These are phyloP conservation scores for Rhaphigaster nebulosa DNA, from an alignment of 2,888 invertebrate species.

Conservation along the genomic window DNA sequence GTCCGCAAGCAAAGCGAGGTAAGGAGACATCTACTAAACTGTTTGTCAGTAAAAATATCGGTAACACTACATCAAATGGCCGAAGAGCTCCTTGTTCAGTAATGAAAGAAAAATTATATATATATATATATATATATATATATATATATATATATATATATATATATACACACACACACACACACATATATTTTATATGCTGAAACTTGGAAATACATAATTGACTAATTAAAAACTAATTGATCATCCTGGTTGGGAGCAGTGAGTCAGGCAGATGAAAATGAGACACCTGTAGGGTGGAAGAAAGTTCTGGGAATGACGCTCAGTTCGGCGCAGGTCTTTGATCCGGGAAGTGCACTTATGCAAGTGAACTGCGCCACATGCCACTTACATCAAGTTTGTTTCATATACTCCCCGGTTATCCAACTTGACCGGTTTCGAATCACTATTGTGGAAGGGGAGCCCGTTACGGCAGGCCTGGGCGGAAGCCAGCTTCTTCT, in stretches of 20 bases:
- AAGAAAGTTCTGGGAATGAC: not conserved
- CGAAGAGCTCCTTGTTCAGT: too few species aligned
- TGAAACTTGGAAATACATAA: too few species aligned
- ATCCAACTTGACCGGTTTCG: constrained; percentile 57
- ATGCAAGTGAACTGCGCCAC: constrained; percentile 45
- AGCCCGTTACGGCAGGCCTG: not conserved
- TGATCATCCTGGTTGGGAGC: not conserved
- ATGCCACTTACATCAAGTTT: constrained; percentile 49
- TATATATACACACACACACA: too few species aligned
- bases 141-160: too few species aligned
- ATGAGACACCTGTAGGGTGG: not conserved
- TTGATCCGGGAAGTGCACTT: constrained; percentile 55
- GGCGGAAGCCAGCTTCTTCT: constrained; percentile 1
- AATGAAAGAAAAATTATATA: too few species aligned
- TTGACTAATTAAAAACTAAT: too few species aligned
- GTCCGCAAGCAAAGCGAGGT: too few species aligned
- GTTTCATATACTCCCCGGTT: constrained; percentile 48
- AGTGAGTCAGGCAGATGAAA: not conserved
- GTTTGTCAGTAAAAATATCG: too few species aligned
- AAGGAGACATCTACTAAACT: too few species aligned
- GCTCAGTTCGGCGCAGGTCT: constrained; percentile 9
- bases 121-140: too few species aligned
- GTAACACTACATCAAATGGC: too few species aligned
- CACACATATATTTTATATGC: too few species aligned
- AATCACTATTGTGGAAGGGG: not conserved